Evolutionary conservation across 2,888 invertebrate species (phyloP), one percentile per base, ranked within the genome.

Genomic region (Corbicula japonica): DNA sequence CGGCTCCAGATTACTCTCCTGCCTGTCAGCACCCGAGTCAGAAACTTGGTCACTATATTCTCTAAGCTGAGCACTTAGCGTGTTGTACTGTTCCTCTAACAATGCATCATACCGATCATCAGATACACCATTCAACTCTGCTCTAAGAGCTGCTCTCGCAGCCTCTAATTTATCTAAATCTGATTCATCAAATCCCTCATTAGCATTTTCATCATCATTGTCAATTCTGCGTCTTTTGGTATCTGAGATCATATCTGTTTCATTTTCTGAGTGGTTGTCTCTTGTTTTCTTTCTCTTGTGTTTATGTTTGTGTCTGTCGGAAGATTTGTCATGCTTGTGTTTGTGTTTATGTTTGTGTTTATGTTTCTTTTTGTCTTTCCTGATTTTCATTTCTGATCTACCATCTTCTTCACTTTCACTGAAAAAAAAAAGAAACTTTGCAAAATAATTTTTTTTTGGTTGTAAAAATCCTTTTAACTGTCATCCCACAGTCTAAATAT

Each of bases 321-420:
- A 79, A 30, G 79, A 61, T 62, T 78, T 79, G 35, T 68, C 79
- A 87, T 95, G 95, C 90, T 95, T 95, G 87, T 94, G 95, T 84
- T 95, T 95, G 88, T 95, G 95, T 93, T 96, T 97, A 91, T 96
- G 95, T 84, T 91, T 91, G 68, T 90, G 89, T 69, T 91, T 91
- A 26, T 88, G 91, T 70, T 91, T 92, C 68, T 92, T 88, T 71
- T 92, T 91, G 32, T 90, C 89, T 62, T 90, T 85, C 41, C 52
- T 79, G 8, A 50, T 56, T 38, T 68, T 68, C 30, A 75, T 61
- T 21, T 52, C 61, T 15, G 72, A 56, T 21, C 70, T 80, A 38
- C 80, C 86, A 15, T 88, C 86, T 68, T 83, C 84, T 23, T 86
- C 86, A 60, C 87, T 86, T 50, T 88, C 88, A 82, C 89, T 90